Conservation (phyloP, 2,113 vertebrate genomes). For the Phaethon lepturus region DNA sequence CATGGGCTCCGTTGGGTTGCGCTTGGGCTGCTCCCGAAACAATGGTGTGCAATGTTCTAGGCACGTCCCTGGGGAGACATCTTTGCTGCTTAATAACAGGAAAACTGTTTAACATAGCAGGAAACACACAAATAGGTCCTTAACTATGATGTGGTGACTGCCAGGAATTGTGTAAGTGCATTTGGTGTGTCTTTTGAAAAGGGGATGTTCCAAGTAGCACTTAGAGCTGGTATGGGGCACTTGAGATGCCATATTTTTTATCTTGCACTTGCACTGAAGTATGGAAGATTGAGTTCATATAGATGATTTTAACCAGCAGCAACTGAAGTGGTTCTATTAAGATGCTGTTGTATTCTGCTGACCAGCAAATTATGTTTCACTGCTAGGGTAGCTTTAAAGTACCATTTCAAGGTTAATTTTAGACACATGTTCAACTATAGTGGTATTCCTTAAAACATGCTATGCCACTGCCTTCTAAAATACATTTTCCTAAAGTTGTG, state of each 20-base stretch:
- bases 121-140: slow-evolving; percentile 27
- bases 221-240: neutral
- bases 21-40: neutral
- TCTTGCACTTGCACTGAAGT: neutral
- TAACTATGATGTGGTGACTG: neutral
- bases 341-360: neutral
- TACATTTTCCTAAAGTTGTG: neutral
- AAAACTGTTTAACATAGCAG: neutral
- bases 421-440: neutral
- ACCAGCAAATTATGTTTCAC: neutral
- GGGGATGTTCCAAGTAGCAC: neutral
- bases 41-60: slow-evolving; percentile 9
- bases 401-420: neutral
- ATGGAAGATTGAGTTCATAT: neutral
- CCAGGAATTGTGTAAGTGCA: neutral
- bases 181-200: neutral
- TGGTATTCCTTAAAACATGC: neutral
- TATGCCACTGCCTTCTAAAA: neutral
- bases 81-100: neutral
- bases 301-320: neutral
- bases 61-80: neutral
- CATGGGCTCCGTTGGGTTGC: fast-evolving
- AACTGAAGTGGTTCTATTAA: neutral
- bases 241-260: neutral
- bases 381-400: neutral